phyloP scores from a whole-genome alignment of 1,140 invertebrate species.

The Parasteatoda tepidariorum region DNA sequence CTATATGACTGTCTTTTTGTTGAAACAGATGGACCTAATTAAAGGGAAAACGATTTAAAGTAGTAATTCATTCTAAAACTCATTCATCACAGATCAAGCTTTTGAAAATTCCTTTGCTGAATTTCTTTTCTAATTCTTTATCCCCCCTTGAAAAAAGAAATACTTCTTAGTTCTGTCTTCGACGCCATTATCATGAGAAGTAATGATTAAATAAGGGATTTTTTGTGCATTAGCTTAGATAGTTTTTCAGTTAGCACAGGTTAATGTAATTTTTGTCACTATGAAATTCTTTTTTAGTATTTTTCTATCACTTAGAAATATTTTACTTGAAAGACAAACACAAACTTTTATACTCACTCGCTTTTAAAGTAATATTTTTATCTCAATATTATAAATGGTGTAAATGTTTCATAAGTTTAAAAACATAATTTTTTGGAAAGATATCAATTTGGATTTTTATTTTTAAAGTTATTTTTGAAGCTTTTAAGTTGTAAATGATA shows the following conservation, averaged over 20 bases:
- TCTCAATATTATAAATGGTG: background rate
- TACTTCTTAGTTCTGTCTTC: background rate
- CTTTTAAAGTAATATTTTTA: no score
- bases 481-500: no score
- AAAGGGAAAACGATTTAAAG: conserved; percentile 58
- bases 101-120: conserved; percentile 1
- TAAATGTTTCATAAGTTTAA: background rate
- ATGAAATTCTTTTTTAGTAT: background rate
- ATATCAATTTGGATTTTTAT: no score
- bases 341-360: no score
- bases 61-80: conserved; percentile 43
- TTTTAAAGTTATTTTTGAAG: no score
- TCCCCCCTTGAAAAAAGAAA: conserved; percentile 17
- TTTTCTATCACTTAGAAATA: background rate
- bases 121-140: conserved; percentile 8
- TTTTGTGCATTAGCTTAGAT: conserved; percentile 30
- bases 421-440: no score
- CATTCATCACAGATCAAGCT: conserved; percentile 32
- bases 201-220: conserved; percentile 41
- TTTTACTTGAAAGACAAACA: no score
- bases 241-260: conserved; percentile 30
- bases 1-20: conserved; percentile 52
- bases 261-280: background rate
- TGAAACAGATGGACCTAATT: conserved; percentile 59
- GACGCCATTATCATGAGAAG: background rate